Base-by-base conservation (phyloP, 2,888 invertebrate species). In the Sarcophaga subvicina region DNA sequence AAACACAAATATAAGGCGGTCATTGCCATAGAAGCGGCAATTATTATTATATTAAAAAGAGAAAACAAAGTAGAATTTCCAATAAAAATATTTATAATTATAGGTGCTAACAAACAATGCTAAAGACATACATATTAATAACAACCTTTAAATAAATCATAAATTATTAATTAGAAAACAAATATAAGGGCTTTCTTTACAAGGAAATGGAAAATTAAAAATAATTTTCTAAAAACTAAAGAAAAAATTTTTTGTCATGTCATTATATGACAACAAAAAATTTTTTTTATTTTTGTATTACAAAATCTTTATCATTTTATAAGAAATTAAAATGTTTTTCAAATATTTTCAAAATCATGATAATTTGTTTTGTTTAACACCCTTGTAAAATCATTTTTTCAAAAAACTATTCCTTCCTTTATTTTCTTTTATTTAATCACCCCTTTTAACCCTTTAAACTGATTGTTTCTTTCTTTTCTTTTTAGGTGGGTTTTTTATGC, bases 21-120 rank as follows among this genome's bases (percentile, higher is more conserved):
- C 64, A 66, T 62, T 78, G 67, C 10, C 70, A 49, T 70, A 25
- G 45, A 77, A 72, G 72, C 63, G 17, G 54, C 73, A 79, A 72
- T 79, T 72, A 73, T 73, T 17, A 76, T 75, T 45, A 47, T 67
- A 59, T 67, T 17, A 37, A 60, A 45, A 71, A 59, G n/a, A n/a
- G n/a, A 71, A 72, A 10, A 22, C 12, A 59, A 5, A 17, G 17
- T 67, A 37, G 45, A 67, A 67, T 37, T 37, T 37, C 5, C 27
- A 45, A 10, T 67, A 37, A 27, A 14, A n/a, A 59, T 66, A 25
- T 66, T 22, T 62, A 47, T 64, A 37, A 37, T 37, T 37, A 37
- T 66, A 20, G 64, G 27, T 27, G 54, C 14, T 60, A 62, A 72
- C 60, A 72, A 72, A 62, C 47, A 0, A 73, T 73, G 37, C 37